Conservation (phyloP, 2,888 invertebrate species). For the Hymenopus coronatus region DNA sequence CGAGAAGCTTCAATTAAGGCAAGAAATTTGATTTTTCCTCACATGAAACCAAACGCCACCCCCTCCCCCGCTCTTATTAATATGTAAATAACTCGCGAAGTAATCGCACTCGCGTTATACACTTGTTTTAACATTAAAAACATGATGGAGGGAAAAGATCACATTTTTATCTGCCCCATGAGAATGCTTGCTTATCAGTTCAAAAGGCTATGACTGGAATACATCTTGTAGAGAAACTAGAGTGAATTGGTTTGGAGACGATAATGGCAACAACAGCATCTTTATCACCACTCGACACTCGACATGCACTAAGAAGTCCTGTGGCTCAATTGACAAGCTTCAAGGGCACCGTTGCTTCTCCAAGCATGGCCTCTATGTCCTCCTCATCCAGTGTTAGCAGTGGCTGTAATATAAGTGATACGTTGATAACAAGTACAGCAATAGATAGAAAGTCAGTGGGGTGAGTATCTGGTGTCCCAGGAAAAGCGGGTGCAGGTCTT, state of each 20-base stretch:
- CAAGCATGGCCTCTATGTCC: background rate
- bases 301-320: conserved; percentile 66
- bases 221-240: conserved; percentile 62
- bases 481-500: conserved; percentile 43
- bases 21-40: too few relatives aligned
- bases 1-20: too few relatives aligned
- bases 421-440: background rate
- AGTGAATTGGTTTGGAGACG: conserved; percentile 65
- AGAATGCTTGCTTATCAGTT: too few relatives aligned
- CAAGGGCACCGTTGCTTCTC: conserved; percentile 48
- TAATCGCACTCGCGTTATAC: too few relatives aligned
- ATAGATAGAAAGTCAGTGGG: conserved; percentile 36
- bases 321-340: conserved; percentile 77
- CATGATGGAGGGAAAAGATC: too few relatives aligned
- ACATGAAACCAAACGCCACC: too few relatives aligned
- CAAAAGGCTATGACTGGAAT: conserved; percentile 53
- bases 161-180: too few relatives aligned
- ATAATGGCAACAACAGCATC: conserved; percentile 60
- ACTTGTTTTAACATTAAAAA: too few relatives aligned
- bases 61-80: too few relatives aligned
- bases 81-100: too few relatives aligned
- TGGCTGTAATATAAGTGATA: conserved; percentile 36
- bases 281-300: conserved; percentile 59
- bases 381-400: conserved; percentile 39
- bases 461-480: conserved; percentile 57